Percentiles rank a stretch among this genome's conserved stretches.
phyloP scores from a whole-genome alignment of 2,888 invertebrate species.

The Aphodius sticticus region DNA sequence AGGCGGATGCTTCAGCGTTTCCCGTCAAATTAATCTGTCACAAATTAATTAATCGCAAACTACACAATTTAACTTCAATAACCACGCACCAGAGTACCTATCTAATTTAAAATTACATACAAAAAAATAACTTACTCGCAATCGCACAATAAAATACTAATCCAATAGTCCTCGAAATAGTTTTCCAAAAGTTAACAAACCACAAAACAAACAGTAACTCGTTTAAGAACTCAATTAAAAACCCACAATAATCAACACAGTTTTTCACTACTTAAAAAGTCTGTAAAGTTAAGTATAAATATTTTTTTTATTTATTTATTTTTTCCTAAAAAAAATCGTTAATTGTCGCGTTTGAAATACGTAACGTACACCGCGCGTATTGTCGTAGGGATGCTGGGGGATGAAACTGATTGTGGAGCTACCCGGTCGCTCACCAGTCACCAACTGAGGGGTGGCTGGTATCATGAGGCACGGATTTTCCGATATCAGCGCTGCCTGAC shows the following conservation, averaged over 20 bases:
- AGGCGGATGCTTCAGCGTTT: no score
- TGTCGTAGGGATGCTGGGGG: background rate
- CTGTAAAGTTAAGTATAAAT: background rate
- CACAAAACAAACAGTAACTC: no score
- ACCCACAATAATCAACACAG: conserved; percentile 6
- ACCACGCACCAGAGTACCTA: no score
- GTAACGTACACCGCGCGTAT: background rate
- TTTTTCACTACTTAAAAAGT: background rate
- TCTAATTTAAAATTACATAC: no score
- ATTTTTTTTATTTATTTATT: background rate
- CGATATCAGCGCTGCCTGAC: conserved; percentile 46
- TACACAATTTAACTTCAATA: no score
- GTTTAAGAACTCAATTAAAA: background rate
- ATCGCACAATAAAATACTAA: no score
- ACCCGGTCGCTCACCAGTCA: conserved; percentile 38
- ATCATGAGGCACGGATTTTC: conserved; percentile 46
- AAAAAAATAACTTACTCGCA: no score
- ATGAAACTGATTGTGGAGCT: conserved; percentile 20
- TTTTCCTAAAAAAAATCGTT: conserved; percentile 7
- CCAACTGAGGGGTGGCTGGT: conserved; percentile 42
- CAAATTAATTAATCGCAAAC: no score
- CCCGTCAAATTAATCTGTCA: no score
- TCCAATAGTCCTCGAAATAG: no score
- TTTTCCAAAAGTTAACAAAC: no score
- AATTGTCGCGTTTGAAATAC: background rate